Base-by-base conservation (phyloP, 2,113 vertebrate genomes). In the Xenopus borealis region DNA sequence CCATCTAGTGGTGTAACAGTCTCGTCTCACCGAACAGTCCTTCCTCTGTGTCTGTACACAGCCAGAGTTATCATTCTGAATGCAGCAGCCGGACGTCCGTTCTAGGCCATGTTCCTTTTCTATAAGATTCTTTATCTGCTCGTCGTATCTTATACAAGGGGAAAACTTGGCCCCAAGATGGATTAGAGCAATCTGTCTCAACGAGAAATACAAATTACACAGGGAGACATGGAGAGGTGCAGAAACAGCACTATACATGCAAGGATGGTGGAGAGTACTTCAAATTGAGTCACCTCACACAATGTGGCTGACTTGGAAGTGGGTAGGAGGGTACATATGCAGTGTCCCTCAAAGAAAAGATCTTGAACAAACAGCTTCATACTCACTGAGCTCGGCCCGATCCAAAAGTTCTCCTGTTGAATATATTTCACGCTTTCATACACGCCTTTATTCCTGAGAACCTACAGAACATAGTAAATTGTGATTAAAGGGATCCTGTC, bases 401-500 rank as follows among this genome's bases (percentile, higher is more conserved):
- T 91, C 97, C 97, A 99, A 88, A 99, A 99, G 85, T 98, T 99
- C 83, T 99, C 93, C 81, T 98, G 97, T 82, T 99, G 95, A 64
- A 91, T 86, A 65, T 91, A 93, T 82, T 98, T 98, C 66, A 98
- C 95, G 0, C 95, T 99, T 79, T 98, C 96, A 0, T 98, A 98
- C 19, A 97, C 91, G 0, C 97, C 96, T 83, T 97, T 99, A 84
- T 97, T 98, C 80, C 91, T 90, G 78, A 99, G 90, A 62, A 99
- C 94, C 97, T 99, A 79, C 11, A 74, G 78, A 44, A 62, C 2
- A 50, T 57, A 8, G 0, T 19, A 18, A 12, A 55, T 33, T 7
- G 30, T 3, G 30, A 33, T n/a, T n/a, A n/a, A n/a, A n/a, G n/a
- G n/a, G n/a, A n/a, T n/a, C n/a, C n/a, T n/a, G n/a, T n/a, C n/a